A percentile compares a stretch with the other conserved stretches of the same genome.
Conservation (phyloP, 2,113 vertebrate species). For the Sphaerodactylus townsendi region DNA sequence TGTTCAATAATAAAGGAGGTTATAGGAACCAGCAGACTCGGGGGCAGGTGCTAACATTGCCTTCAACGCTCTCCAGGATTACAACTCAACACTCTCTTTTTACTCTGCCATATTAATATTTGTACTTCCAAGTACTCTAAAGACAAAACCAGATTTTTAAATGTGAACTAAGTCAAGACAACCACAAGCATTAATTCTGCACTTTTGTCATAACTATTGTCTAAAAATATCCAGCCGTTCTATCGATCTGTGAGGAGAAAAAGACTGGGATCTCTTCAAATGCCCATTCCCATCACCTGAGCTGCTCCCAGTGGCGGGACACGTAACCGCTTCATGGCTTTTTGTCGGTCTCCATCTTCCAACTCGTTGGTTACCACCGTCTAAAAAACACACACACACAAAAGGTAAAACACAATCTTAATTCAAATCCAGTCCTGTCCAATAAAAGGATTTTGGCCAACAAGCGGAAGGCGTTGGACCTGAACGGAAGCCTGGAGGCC, state of each 20-base stretch:
- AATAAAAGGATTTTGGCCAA: neutral
- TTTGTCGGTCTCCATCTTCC: conserved; percentile 97
- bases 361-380: conserved; percentile 94
- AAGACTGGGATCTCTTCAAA: neutral
- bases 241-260: neutral
- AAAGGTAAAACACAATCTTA: conserved; percentile 3
- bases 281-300: conserved; percentile 80
- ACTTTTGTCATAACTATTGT: neutral
- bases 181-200: conserved; percentile 14
- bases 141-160: neutral
- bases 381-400: conserved; percentile 62
- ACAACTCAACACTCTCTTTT: conserved; percentile 26
- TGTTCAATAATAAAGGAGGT: neutral
- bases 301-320: conserved; percentile 97
- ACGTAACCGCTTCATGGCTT: conserved; percentile 97
- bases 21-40: neutral
- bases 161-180: neutral
- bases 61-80: conserved; percentile 12
- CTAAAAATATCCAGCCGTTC: conserved; percentile 15
- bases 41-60: neutral
- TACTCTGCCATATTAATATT: conserved; percentile 30
- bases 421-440: neutral
- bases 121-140: conserved; percentile 12
- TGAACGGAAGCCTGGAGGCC: neutral
- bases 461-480: too few relatives aligned